Evolutionary conservation across 2,113 vertebrate genomes (phyloP), one percentile per base, ranked within the genome.

Genomic region (Micromys minutus): DNA sequence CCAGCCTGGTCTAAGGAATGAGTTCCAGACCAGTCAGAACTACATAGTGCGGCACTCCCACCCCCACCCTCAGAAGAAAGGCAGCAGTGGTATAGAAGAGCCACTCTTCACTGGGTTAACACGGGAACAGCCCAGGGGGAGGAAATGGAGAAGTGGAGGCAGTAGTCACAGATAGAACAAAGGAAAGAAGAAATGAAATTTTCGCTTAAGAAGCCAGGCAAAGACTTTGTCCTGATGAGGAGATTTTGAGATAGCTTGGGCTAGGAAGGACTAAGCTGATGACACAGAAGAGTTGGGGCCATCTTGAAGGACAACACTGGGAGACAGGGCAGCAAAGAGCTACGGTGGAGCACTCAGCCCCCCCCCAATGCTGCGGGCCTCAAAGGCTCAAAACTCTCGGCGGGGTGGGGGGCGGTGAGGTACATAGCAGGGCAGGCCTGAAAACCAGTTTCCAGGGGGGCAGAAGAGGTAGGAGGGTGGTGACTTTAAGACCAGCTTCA

Each of bases 201-300:
- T 31, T 95, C 29, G 80, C 39, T 67, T 50, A 47, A 86, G 67
- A 55, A 93, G 65, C 57, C 61, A 85, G 81, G 52, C 72, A 65
- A 83, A 61, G 36, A 77, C 59, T 90, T 92, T 90, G 67, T 87
- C 17, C 21, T 36, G n/a, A 92, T 77, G 74, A 77, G 69, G 91
- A 52, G 42, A 31, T 72, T 42, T 36, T 26, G 75, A 90, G 55
- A 59, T 16, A 79, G 55, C 3, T 61, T 42, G 9, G 34, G 9
- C n/a, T 55, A 86, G 59, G 52, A 57, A 80, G 21, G 52, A n/a
- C 19, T n/a, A n/a, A 11, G 52, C 52, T 31, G 24, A 71, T 80
- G 36, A 91, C 34, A 80, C 22, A 24, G 1, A 65, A 47, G 84
- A 74, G 17, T 63, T 50, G 67, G 69, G 22, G 57, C 52, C 72